Conservation (phyloP, 2,113 vertebrate genomes). For the Phyllopteryx taeniolatus region DNA sequence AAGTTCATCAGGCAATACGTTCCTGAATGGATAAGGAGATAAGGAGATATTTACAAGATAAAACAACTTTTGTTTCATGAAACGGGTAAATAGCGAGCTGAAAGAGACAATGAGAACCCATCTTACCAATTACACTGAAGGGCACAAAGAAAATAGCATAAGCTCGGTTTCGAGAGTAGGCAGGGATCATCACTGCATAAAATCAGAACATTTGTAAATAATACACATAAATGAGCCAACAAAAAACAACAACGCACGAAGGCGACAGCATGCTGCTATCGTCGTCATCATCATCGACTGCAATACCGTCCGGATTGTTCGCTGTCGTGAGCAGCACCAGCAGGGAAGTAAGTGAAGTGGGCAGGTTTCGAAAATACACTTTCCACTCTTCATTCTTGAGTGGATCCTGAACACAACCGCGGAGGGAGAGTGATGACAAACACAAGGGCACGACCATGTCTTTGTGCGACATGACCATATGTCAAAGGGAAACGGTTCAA, state of each 20-base stretch:
- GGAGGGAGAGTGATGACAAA: background rate
- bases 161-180: constrained; percentile 83
- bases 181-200: constrained; percentile 89
- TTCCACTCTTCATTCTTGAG: constrained; percentile 82
- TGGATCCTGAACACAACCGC: constrained; percentile 67
- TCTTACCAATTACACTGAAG: constrained; percentile 91
- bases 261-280: too few species aligned
- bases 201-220: constrained; percentile 3
- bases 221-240: background rate
- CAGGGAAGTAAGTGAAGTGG: constrained; percentile 81
- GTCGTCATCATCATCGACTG: rapidly evolving
- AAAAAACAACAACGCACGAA: background rate
- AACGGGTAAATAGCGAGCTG: background rate
- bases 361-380: constrained; percentile 82
- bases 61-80: background rate
- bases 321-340: constrained; percentile 93
- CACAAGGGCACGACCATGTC: too few species aligned
- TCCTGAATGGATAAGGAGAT: constrained; percentile 75
- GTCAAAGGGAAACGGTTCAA: background rate
- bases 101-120: background rate
- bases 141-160: constrained; percentile 89
- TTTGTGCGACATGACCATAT: background rate
- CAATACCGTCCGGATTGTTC: constrained; percentile 92
- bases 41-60: background rate
- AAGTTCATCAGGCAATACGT: constrained; percentile 96